phyloP scores from a whole-genome alignment of 2,888 invertebrate species.

The Apamea crenata region DNA sequence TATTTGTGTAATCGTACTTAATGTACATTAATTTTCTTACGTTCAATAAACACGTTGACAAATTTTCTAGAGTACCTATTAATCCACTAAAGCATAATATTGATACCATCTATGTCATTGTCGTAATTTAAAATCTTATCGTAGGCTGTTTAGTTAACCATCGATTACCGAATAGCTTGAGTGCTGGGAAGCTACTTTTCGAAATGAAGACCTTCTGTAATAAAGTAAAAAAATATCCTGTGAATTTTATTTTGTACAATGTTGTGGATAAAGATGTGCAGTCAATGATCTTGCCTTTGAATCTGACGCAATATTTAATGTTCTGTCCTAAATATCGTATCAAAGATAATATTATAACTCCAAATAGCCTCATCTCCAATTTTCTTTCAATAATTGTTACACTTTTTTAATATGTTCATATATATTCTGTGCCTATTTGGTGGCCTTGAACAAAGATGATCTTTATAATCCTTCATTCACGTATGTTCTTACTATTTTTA shows the following conservation, averaged over 20 bases:
- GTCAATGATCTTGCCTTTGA: slow-evolving; percentile 12
- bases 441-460: neutral
- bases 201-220: neutral
- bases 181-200: neutral
- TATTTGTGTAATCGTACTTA: no score
- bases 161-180: no score
- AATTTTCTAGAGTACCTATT: no score
- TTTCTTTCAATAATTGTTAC: neutral
- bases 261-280: slow-evolving; percentile 27
- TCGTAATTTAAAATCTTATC: no score
- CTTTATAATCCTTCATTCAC: neutral
- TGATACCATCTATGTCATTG: no score
- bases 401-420: neutral
- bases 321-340: slow-evolving; percentile 26
- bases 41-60: no score
- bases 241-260: neutral
- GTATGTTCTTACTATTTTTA: neutral
- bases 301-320: slow-evolving; percentile 17
- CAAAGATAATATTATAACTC: no score
- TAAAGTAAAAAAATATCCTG: neutral
- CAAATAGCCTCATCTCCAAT: slow-evolving; percentile 6
- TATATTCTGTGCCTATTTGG: neutral
- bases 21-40: no score
- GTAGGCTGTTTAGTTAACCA: no score
- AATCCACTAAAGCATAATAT: no score